Percentiles rank a stretch among this genome's conserved stretches.
Evolutionary conservation across 2,888 invertebrate species (phyloP).

Genomic region (Drosophila macrospina): DNA sequence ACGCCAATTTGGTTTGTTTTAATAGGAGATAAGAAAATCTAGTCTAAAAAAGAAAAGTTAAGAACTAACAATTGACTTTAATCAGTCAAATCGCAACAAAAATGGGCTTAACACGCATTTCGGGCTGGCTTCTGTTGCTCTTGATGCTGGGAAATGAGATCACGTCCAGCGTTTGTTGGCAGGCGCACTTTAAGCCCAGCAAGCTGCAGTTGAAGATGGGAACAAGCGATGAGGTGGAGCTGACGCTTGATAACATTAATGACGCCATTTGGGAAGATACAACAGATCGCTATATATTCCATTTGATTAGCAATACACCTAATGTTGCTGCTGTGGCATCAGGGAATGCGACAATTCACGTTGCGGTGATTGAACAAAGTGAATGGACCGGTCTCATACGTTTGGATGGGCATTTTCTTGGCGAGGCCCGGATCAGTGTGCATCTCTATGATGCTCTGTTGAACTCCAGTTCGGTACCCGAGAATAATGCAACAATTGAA

Average conservation of each 20-base stretch:
- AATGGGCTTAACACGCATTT: neutral
- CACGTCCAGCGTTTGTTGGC: conserved; percentile 55
- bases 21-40: neutral
- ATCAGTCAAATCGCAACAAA: neutral
- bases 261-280: conserved; percentile 15
- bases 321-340: conserved; percentile 67
- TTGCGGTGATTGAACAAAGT: conserved; percentile 40
- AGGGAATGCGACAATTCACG: conserved; percentile 57
- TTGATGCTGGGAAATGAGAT: conserved; percentile 12
- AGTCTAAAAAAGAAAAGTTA: neutral
- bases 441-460: conserved; percentile 49
- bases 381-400: conserved; percentile 78
- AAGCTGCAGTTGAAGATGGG: conserved; percentile 73
- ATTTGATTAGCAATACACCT: conserved; percentile 61
- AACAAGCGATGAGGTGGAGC: conserved; percentile 48
- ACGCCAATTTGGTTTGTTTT: neutral
- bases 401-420: conserved; percentile 79
- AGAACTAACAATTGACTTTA: neutral
- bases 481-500: conserved; percentile 39
- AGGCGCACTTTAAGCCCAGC: conserved; percentile 71
- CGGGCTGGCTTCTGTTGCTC: conserved; percentile 5
- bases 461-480: conserved; percentile 63
- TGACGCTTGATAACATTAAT: conserved; percentile 53
- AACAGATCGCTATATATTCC: conserved; percentile 60
- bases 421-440: conserved; percentile 80